phyloP scores from a whole-genome alignment of 2,113 vertebrate species.

The Microcebus jonahi region DNA sequence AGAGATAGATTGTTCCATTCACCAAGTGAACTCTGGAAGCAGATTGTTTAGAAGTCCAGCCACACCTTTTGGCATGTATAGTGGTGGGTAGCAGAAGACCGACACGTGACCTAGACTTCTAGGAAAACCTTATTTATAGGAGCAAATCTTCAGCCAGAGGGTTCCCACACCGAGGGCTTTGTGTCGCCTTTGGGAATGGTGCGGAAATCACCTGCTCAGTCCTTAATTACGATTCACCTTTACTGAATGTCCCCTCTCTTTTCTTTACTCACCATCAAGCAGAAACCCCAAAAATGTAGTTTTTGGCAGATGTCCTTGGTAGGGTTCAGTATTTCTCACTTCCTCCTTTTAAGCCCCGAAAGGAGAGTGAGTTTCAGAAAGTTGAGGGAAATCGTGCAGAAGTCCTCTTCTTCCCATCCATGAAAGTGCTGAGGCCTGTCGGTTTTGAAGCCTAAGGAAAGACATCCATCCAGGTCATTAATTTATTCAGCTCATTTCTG shows the following conservation, averaged over 20 bases:
- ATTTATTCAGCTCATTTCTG: not conserved
- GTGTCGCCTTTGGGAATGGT: not conserved
- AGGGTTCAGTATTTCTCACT: not conserved
- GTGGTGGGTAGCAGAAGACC: not conserved
- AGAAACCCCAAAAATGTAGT: constrained; percentile 35
- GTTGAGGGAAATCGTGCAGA: not conserved
- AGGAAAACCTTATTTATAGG: not conserved
- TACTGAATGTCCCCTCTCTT: constrained; percentile 19
- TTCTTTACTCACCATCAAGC: not conserved
- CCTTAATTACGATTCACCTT: not conserved
- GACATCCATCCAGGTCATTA: not conserved
- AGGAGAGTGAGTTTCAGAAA: not conserved
- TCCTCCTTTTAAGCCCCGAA: not conserved
- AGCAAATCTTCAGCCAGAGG: not conserved
- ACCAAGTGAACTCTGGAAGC: not conserved
- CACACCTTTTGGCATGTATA: not conserved
- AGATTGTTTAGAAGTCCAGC: not conserved
- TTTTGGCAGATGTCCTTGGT: constrained; percentile 57
- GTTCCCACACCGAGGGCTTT: constrained; percentile 6
- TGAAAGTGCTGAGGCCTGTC: fast-evolving
- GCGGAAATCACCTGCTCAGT: not conserved
- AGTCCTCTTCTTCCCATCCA: not conserved
- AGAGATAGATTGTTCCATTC: not conserved
- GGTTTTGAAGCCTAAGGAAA: not conserved
- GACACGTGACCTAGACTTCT: not conserved